Percentiles rank a stretch among this genome's conserved stretches.
phyloP scores from a whole-genome alignment of 2,797 vertebrate genomes.

The Falco naumanni region DNA sequence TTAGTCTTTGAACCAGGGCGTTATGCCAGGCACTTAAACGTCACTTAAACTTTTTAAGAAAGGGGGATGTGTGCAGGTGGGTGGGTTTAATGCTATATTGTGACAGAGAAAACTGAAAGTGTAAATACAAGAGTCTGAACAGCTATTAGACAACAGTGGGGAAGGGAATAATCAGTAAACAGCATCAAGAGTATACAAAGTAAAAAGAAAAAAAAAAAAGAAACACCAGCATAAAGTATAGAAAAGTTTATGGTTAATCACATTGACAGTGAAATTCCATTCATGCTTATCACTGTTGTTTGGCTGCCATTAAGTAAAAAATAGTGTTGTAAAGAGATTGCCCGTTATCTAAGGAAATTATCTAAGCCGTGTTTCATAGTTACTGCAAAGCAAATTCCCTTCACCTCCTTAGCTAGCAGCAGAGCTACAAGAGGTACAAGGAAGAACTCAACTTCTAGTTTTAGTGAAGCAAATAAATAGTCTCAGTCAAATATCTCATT shows the following conservation, averaged over 20 bases:
- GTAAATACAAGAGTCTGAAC: not conserved
- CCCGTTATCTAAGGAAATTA: not conserved
- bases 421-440: not conserved
- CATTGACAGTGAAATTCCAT: not conserved
- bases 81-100: accelerated
- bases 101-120: not conserved
- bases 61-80: no score
- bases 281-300: not conserved
- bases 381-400: not conserved
- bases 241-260: not conserved
- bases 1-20: not conserved
- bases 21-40: not conserved
- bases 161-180: not conserved
- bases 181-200: not conserved
- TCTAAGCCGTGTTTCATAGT: not conserved
- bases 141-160: not conserved
- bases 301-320: not conserved
- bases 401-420: not conserved
- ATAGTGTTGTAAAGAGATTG: not conserved
- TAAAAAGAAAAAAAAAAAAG: not conserved
- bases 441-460: not conserved
- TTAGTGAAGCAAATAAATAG: not conserved
- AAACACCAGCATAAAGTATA: not conserved
- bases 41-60: not conserved
- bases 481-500: not conserved